Evolutionary conservation across 1,140 invertebrate species (phyloP).

Genomic region (Meloidogyne chitwoodi): DNA sequence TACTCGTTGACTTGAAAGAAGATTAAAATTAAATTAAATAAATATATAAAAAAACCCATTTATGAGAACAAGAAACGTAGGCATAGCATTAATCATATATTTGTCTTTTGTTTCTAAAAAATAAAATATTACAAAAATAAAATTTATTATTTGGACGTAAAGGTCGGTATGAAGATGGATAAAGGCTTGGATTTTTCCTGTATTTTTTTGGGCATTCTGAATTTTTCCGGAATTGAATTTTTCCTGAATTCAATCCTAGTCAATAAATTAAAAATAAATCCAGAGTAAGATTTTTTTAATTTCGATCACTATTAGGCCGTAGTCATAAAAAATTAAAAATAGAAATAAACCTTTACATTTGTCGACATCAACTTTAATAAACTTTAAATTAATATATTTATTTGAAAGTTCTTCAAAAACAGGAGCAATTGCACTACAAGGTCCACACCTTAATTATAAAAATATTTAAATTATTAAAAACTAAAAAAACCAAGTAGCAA

Average conservation of each 20-base stretch:
- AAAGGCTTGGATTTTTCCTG: too few relatives aligned
- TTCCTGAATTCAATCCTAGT: too few relatives aligned
- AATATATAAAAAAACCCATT: conserved; percentile 66
- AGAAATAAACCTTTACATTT: conserved; percentile 45
- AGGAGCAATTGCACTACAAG: conserved; percentile 85
- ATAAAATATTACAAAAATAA: conserved; percentile 18
- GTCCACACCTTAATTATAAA: conserved; percentile 75
- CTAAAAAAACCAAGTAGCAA: conserved; percentile 62
- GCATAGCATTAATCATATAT: conserved; percentile 88
- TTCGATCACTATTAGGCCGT: too few relatives aligned
- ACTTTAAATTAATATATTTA: conserved; percentile 81
- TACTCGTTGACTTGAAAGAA: conserved; percentile 66
- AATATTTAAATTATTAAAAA: not conserved
- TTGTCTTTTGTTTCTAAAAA: conserved; percentile 72
- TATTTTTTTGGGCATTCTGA: too few relatives aligned
- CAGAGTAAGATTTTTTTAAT: too few relatives aligned
- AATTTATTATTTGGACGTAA: too few relatives aligned
- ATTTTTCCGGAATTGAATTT: too few relatives aligned
- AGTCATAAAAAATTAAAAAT: not conserved
- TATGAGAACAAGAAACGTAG: conserved; percentile 91
- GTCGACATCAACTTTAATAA: conserved; percentile 71
- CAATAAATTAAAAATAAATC: too few relatives aligned
- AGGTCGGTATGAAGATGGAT: too few relatives aligned
- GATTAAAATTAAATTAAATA: conserved; percentile 46
- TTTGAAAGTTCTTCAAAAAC: conserved; percentile 75